Percentiles rank a stretch among this genome's conserved stretches.
Evolutionary conservation across 2,113 vertebrate species (phyloP).

Genomic region (Pithys albifrons): DNA sequence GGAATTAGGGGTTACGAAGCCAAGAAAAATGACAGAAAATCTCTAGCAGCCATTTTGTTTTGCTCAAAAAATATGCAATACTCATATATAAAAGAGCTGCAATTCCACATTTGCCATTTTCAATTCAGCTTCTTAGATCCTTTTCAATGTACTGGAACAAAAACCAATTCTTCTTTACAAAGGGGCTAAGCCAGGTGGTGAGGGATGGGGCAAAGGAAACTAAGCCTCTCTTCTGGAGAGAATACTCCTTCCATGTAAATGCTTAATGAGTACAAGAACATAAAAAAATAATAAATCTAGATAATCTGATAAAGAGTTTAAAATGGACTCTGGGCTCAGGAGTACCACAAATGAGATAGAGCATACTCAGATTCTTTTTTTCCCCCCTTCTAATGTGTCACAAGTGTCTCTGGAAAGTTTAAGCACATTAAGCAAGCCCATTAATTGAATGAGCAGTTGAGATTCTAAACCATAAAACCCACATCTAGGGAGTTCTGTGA

Average conservation of each 20-base stretch:
- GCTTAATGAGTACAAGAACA: neutral
- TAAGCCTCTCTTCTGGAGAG: neutral
- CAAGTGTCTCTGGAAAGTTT: constrained; percentile 50
- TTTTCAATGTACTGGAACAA: neutral
- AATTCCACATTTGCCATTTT: neutral
- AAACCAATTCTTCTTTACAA: neutral
- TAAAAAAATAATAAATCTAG: neutral
- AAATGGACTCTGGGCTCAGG: neutral
- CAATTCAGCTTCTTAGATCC: neutral
- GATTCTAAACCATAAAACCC: constrained; percentile 49
- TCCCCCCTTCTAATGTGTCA: constrained; percentile 9
- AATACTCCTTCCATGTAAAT: neutral
- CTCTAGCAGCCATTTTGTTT: neutral
- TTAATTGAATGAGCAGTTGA: constrained; percentile 58
- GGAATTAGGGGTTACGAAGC: neutral
- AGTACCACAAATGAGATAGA: neutral
- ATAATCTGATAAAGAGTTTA: neutral
- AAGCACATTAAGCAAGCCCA: constrained; percentile 56
- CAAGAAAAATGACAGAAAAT: neutral
- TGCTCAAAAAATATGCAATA: neutral
- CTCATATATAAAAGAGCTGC: neutral
- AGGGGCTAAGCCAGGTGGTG: neutral
- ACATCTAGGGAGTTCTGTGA: constrained; percentile 40
- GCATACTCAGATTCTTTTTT: neutral
- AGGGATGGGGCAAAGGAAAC: neutral